A percentile compares a stretch with the other conserved stretches of the same genome.
These are phyloP conservation scores for Bovichtus diacanthus DNA, from an alignment of 2,797 vertebrate genomes.

Conservation along the genomic window DNA sequence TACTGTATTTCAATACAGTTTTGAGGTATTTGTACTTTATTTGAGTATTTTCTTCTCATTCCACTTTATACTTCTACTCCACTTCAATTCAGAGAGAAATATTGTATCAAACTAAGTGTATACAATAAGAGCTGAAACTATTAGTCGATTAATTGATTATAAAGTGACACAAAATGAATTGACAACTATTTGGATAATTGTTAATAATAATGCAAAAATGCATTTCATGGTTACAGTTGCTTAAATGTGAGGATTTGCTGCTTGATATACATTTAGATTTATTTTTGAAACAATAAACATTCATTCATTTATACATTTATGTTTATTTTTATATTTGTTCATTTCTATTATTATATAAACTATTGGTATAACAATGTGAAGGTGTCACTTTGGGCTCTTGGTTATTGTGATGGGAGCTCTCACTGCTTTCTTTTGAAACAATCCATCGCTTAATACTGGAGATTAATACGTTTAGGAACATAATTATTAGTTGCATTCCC, in stretches of 20 bases:
- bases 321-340: too few species aligned
- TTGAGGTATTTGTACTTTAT: background rate
- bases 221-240: background rate
- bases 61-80: background rate
- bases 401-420: background rate
- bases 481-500: background rate
- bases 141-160: background rate
- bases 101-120: background rate
- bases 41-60: constrained; percentile 3
- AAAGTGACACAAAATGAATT: background rate
- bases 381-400: background rate
- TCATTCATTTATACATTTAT: too few species aligned
- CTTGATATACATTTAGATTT: too few species aligned
- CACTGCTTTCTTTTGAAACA: background rate
- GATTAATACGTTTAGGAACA: background rate
- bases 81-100: background rate
- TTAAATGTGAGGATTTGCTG: background rate
- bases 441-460: background rate
- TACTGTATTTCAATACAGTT: background rate
- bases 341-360: background rate
- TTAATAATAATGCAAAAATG: background rate
- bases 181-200: background rate
- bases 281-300: too few species aligned
- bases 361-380: background rate
- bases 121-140: background rate